Evolutionary conservation across 1,140 invertebrate species (phyloP).

Genomic region (Trichogramma pretiosum): DNA sequence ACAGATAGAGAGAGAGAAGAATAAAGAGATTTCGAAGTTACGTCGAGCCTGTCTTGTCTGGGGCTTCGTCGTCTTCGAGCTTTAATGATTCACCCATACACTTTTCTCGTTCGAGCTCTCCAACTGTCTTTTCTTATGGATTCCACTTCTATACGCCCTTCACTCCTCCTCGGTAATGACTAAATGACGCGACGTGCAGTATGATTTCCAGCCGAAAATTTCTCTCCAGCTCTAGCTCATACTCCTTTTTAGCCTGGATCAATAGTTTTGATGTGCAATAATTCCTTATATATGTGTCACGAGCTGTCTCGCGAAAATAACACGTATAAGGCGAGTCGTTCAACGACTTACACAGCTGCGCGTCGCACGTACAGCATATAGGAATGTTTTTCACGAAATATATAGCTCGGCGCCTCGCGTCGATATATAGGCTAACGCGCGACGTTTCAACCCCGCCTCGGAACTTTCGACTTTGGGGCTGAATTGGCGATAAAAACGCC

Average conservation of each 20-base stretch:
- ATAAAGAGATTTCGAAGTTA: no score
- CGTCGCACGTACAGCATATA: no score
- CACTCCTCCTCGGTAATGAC: background rate
- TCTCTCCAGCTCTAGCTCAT: background rate
- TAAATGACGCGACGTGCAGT: slow-evolving; percentile 1
- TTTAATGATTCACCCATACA: slow-evolving; percentile 11
- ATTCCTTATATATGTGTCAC: background rate
- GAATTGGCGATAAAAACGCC: slow-evolving; percentile 22
- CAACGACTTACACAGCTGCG: background rate
- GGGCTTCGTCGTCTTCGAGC: no score
- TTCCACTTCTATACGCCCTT: background rate
- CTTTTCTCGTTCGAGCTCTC: no score
- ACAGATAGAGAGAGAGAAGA: no score
- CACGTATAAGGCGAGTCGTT: background rate
- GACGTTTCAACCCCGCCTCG: no score
- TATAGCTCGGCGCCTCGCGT: background rate
- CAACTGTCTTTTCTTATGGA: slow-evolving; percentile 4
- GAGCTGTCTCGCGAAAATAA: background rate
- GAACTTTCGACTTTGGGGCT: background rate
- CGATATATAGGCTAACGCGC: no score
- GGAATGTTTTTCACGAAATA: no score
- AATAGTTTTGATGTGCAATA: background rate
- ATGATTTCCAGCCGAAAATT: background rate
- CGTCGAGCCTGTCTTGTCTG: background rate
- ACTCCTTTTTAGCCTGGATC: no score